A percentile compares a stretch with the other conserved stretches of the same genome.
Conservation (phyloP, 2,888 invertebrate species). For the Caenorhabditis becei region DNA sequence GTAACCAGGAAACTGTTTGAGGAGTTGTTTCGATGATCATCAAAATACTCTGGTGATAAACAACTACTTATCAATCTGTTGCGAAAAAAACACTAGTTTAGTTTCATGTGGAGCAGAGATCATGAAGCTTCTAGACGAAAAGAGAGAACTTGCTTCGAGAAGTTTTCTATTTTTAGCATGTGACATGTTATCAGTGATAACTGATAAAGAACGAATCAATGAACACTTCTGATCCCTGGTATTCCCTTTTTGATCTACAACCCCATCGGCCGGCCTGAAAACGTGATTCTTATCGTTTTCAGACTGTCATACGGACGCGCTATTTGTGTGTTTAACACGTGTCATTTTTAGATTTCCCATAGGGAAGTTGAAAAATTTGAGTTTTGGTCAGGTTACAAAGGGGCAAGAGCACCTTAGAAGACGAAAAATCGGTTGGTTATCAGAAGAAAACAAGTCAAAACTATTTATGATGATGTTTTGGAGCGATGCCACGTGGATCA, state of each 20-base stretch:
- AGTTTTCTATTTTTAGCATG: slow-evolving; percentile 15
- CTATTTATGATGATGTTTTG: no score
- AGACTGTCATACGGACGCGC: slow-evolving; percentile 42
- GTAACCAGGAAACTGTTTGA: slow-evolving; percentile 16
- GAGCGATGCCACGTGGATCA: no score
- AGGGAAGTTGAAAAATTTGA: not conserved
- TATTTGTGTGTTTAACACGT: slow-evolving; percentile 31
- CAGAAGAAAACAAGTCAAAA: no score
- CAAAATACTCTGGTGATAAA: not conserved
- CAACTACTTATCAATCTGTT: not conserved
- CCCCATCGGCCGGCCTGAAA: slow-evolving; percentile 1
- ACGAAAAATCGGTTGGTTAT: no score
- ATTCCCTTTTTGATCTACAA: slow-evolving; percentile 20
- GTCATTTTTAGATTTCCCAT: slow-evolving; percentile 13
- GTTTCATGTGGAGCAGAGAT: not conserved
- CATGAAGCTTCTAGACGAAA: not conserved
- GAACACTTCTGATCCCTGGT: not conserved
- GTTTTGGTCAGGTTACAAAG: not conserved
- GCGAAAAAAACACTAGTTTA: not conserved
- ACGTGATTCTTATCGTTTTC: slow-evolving; percentile 50
- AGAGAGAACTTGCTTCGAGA: no score
- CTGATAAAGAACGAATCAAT: not conserved
- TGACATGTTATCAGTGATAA: not conserved
- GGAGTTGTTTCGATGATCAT: not conserved
- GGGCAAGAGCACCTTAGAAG: no score